These are phyloP conservation scores for Hyla sarda DNA, from an alignment of 2,113 vertebrate species.

Conservation along the genomic window DNA sequence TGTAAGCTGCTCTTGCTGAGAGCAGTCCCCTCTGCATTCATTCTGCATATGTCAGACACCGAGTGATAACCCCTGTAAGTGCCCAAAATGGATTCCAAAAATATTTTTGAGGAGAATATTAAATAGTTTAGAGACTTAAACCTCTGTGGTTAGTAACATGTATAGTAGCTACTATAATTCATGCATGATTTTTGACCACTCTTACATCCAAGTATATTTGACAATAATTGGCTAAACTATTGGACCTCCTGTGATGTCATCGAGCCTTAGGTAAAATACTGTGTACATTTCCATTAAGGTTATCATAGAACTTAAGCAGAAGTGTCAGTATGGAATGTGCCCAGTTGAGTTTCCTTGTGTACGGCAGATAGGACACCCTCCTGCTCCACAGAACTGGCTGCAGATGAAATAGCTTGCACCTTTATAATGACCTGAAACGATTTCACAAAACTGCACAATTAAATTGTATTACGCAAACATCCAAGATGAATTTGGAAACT, in stretches of 20 bases:
- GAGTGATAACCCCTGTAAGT: not conserved
- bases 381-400: not conserved
- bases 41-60: not conserved
- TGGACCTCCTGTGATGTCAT: not conserved
- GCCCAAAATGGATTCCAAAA: too few relatives aligned
- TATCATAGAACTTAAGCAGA: not conserved
- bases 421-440: conserved; percentile 20
- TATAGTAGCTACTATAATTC: not conserved
- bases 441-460: conserved; percentile 10
- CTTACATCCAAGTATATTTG: not conserved
- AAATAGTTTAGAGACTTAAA: too few relatives aligned
- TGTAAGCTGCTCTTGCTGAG: not conserved
- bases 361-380: not conserved
- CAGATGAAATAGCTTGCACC: conserved; percentile 18
- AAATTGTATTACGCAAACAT: conserved; percentile 29
- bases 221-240: not conserved
- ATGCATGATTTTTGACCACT: not conserved
- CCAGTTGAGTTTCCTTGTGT: not conserved
- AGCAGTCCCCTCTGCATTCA: not conserved
- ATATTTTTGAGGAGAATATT: too few relatives aligned
- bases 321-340: not conserved
- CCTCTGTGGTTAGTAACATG: not conserved
- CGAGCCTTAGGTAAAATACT: not conserved
- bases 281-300: not conserved
- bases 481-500: conserved; percentile 36